phyloP scores from a whole-genome alignment of 2,797 vertebrate genomes.

The Kryptopterus vitreolus region DNA sequence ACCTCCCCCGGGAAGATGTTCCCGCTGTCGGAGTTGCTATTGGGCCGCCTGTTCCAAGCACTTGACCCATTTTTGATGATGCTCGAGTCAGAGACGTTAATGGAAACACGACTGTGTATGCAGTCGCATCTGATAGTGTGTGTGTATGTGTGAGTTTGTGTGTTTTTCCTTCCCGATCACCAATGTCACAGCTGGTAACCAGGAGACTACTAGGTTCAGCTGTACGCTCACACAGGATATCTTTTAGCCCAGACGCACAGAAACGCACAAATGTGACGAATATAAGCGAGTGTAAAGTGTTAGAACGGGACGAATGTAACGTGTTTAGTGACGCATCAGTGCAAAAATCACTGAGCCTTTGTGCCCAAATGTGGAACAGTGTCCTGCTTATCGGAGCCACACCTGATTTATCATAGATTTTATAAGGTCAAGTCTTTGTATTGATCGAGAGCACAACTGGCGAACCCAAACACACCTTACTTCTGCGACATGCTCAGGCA shows the following conservation, averaged over 20 bases:
- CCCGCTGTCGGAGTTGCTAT: constrained; percentile 10
- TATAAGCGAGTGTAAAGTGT: not conserved
- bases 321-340: not conserved
- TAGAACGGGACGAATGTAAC: not conserved
- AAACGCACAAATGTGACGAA: not conserved
- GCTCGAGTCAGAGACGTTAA: constrained; percentile 7
- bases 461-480: not conserved
- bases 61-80: constrained; percentile 33
- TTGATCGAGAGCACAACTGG: not conserved
- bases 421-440: not conserved
- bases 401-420: not conserved
- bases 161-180: constrained; percentile 6
- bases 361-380: no score
- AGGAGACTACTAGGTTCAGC: constrained; percentile 36
- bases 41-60: not conserved
- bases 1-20: not conserved
- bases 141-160: not conserved
- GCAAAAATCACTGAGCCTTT: not conserved
- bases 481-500: constrained; percentile 35
- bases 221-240: constrained; percentile 16
- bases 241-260: not conserved
- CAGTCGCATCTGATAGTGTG: not conserved
- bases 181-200: constrained; percentile 18
- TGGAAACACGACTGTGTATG: not conserved
- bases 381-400: not conserved